These are phyloP conservation scores for Lottia gigantea DNA, from an alignment of 2,888 invertebrate species.

Conservation along the genomic window DNA sequence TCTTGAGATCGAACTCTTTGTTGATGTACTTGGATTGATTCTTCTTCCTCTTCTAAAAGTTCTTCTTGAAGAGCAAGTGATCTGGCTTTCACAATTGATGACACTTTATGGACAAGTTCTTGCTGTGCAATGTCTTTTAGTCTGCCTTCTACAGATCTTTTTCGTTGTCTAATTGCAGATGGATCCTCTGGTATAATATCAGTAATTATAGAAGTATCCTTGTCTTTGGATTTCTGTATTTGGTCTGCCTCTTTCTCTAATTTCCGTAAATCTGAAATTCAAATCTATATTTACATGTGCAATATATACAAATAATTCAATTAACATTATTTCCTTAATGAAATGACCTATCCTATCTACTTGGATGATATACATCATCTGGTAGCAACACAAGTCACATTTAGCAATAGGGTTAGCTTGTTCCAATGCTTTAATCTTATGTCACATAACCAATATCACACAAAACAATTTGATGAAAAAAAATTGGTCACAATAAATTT, in stretches of 20 bases:
- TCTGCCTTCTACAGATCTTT: slow-evolving; percentile 44
- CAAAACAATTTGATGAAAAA: too few species aligned
- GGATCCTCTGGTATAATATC: slow-evolving; percentile 25
- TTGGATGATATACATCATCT: too few species aligned
- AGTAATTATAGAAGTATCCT: slow-evolving; percentile 1
- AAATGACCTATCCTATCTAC: too few species aligned
- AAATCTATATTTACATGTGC: too few species aligned
- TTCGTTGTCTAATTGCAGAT: slow-evolving; percentile 34
- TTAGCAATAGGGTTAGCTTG: too few species aligned
- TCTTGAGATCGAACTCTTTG: slow-evolving; percentile 18
- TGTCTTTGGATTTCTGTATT: slow-evolving; percentile 5
- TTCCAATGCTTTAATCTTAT: too few species aligned
- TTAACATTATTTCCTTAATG: too few species aligned
- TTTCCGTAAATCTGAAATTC: neutral
- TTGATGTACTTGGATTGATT: slow-evolving; percentile 5
- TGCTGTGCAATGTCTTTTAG: slow-evolving; percentile 41
- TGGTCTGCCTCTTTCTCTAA: slow-evolving; percentile 7
- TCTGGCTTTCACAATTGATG: slow-evolving; percentile 40
- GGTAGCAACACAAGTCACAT: too few species aligned
- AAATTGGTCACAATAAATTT: too few species aligned
- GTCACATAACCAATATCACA: too few species aligned
- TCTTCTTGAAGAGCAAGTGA: slow-evolving; percentile 40
- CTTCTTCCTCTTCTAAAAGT: slow-evolving; percentile 39
- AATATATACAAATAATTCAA: too few species aligned
- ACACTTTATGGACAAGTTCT: slow-evolving; percentile 40